Base-by-base conservation (phyloP, 2,888 invertebrate species). In the Argyresthia albistria region DNA sequence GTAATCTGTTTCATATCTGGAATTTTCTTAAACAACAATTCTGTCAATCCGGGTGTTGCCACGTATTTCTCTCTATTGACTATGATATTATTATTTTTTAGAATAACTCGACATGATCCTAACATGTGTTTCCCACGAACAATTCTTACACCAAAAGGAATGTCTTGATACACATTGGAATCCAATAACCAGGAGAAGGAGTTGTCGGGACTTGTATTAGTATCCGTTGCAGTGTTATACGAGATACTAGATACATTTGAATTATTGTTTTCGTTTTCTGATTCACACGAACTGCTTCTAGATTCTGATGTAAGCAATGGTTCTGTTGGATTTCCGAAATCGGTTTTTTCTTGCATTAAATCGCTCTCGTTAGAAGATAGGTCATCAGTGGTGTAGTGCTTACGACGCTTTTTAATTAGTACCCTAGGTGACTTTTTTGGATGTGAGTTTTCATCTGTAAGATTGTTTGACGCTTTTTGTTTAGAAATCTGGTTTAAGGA, bases 101-200 rank as follows among this genome's bases (percentile, higher is more conserved):
- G n/a, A 12, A 36, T 36, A 36, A 48, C 35, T 9, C 6, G 8
- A n/a, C 11, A n/a, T 15, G 50, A 50, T 14, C 42, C 50, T 9
- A 50, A 10, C 50, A 50, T 50, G 9, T 25, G 15, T 42, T 42
- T 39, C 25, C 43, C 43, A 8, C 14, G 25, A 35, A 35, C 50
- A 42, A n/a, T 10, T 25, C 50, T 39, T 11, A 50, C 16, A 11
- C 50, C 50, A 43, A 42, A 50, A 42, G 50, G 42, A 42, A 50
- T 35, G n/a, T 50, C 43, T 35, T 42, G 43, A n/a, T 35, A 10
- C 10, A 35, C 8, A 12, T 43, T 35, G 11, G 35, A 51, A 25
- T 6, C 25, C 25, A 25, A 4, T 25, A 6, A 25, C 25, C 25
- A 6, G 25, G 25, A 25, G 25, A 25, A 4, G 25, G 25, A 25